A percentile compares a stretch with the other conserved stretches of the same genome.
These are phyloP conservation scores for Trialeurodes vaporariorum DNA, from an alignment of 1,140 invertebrate genomes.

Conservation along the genomic window DNA sequence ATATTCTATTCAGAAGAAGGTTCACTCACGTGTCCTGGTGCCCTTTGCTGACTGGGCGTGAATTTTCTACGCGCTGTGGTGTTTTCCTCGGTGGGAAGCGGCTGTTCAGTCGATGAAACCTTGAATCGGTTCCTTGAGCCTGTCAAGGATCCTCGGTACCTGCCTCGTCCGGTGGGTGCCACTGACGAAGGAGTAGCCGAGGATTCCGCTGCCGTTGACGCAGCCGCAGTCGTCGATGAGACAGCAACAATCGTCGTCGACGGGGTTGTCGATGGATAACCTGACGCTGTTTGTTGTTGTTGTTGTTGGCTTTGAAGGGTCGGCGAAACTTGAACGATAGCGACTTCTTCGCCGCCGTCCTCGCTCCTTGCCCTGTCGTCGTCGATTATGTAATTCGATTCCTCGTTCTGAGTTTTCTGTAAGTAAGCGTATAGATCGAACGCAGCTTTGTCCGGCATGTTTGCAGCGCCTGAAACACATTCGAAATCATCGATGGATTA, in stretches of 20 bases:
- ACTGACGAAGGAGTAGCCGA: background rate
- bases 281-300: background rate
- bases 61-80: background rate
- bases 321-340: background rate
- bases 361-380: slow-evolving; percentile 2
- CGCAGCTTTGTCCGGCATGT: slow-evolving; percentile 51
- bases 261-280: background rate
- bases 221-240: background rate
- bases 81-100: background rate
- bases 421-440: slow-evolving; percentile 50
- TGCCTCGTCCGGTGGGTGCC: background rate
- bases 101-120: background rate
- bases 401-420: slow-evolving; percentile 19
- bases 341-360: slow-evolving; percentile 4
- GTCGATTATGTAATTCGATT: slow-evolving; percentile 14
- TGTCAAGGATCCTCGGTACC: background rate
- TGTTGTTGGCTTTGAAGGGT: background rate
- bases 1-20: too few species aligned
- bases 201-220: background rate
- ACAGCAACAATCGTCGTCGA: background rate
- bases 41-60: background rate
- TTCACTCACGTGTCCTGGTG: background rate
- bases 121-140: background rate
- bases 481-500: too few species aligned
- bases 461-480: background rate